A percentile compares a stretch with the other conserved stretches of the same genome.
phyloP scores from a whole-genome alignment of 2,113 vertebrate genomes.

The Amphilophus citrinellus region DNA sequence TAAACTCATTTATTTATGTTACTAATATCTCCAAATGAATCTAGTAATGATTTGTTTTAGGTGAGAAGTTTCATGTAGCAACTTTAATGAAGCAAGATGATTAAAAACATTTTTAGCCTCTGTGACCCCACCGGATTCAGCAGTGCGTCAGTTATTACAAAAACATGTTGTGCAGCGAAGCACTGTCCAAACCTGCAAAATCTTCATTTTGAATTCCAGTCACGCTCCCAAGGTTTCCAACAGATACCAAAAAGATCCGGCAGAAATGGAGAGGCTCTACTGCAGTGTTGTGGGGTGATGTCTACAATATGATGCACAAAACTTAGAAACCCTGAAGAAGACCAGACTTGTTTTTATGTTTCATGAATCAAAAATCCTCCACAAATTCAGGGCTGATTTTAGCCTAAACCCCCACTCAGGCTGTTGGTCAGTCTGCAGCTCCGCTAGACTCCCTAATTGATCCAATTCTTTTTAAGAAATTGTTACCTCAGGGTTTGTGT shows the following conservation, averaged over 20 bases:
- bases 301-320: not conserved
- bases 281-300: not conserved
- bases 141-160: slow-evolving; percentile 19
- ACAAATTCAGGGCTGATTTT: not conserved
- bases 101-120: slow-evolving; percentile 38
- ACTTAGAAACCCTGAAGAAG: not conserved
- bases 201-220: not conserved
- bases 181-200: slow-evolving; percentile 8
- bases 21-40: not conserved
- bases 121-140: slow-evolving; percentile 15
- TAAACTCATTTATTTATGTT: slow-evolving; percentile 22
- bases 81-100: slow-evolving; percentile 34
- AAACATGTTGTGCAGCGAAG: slow-evolving; percentile 18
- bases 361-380: not conserved
- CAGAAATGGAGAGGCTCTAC: not conserved
- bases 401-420: not conserved
- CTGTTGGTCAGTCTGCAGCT: not conserved
- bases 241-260: not conserved
- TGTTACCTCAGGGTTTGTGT: not conserved
- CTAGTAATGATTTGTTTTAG: slow-evolving; percentile 27
- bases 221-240: slow-evolving; percentile 1
- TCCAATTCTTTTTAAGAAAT: not conserved
- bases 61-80: slow-evolving; percentile 14
- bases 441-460: not conserved
- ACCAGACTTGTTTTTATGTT: not conserved